Evolutionary conservation across 37 sponge, comb jelly and placozoan species (phyloP).

Genomic region (Hexactinellida sp.): DNA sequence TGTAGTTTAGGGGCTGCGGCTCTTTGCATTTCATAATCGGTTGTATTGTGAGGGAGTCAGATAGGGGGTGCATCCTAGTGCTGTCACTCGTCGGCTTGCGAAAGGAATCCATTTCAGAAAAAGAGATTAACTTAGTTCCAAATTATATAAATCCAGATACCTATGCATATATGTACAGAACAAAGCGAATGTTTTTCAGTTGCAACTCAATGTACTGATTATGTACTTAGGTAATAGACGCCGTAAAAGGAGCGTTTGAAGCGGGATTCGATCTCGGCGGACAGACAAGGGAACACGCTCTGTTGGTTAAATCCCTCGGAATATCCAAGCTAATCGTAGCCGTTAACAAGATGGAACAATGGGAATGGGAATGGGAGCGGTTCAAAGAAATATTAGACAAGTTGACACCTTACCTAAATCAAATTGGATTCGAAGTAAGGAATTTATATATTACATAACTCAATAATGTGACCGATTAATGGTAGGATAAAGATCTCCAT

Average conservation of each 20-base stretch:
- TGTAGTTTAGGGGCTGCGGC: neutral
- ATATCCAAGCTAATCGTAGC: conserved; percentile 73
- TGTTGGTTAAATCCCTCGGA: conserved; percentile 82
- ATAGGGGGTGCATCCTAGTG: neutral
- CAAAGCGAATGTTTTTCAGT: neutral
- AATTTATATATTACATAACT: neutral
- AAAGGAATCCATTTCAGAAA: neutral
- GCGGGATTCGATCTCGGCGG: conserved; percentile 97
- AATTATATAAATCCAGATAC: neutral
- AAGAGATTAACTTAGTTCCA: no score
- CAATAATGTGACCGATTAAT: no score
- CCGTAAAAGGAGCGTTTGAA: conserved; percentile 85
- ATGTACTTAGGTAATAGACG: conserved; percentile 53
- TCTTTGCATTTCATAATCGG: neutral
- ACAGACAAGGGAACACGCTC: conserved; percentile 91
- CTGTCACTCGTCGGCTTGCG: neutral
- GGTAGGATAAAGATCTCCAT: neutral
- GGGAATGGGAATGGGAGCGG: conserved; percentile 51
- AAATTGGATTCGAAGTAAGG: conserved; percentile 73
- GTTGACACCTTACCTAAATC: conserved; percentile 59
- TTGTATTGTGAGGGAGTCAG: neutral
- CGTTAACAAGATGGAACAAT: conserved; percentile 96
- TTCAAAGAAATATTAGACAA: conserved; percentile 57
- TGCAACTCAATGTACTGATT: neutral
- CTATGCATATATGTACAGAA: neutral